Conservation (phyloP, 1,140 invertebrate genomes). For the Leptinotarsa undecemlineata region DNA sequence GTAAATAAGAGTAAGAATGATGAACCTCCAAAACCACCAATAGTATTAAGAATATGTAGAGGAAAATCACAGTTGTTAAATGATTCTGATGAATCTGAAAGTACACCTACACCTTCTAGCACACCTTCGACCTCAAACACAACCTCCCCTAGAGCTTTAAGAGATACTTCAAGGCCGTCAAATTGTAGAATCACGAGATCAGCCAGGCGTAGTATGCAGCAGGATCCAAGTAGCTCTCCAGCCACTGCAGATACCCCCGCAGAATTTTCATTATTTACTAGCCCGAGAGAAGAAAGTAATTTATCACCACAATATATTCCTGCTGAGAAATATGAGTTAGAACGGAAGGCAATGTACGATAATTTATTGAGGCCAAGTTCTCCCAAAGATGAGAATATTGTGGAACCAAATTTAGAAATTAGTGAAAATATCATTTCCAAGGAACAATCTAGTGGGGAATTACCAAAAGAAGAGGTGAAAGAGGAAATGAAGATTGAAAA, state of each 20-base stretch:
- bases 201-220: conserved; percentile 52
- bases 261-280: conserved; percentile 49
- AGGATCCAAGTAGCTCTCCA: conserved; percentile 51
- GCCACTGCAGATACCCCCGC: conserved; percentile 49
- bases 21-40: conserved; percentile 64
- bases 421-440: conserved; percentile 35
- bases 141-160: conserved; percentile 47
- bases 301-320: conserved; percentile 55
- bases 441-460: background rate
- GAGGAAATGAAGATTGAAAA: conserved; percentile 19
- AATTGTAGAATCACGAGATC: conserved; percentile 39
- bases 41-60: conserved; percentile 69
- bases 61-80: conserved; percentile 64
- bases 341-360: conserved; percentile 53
- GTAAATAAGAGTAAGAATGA: conserved; percentile 53
- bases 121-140: conserved; percentile 47
- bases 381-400: conserved; percentile 41
- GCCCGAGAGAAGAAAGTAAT: conserved; percentile 47
- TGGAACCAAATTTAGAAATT: conserved; percentile 2
- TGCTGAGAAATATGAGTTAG: conserved; percentile 54
- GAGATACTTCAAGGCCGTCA: conserved; percentile 35
- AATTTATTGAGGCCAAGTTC: conserved; percentile 50
- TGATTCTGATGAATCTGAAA: conserved; percentile 53
- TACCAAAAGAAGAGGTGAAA: conserved; percentile 13
- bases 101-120: conserved; percentile 49